Conservation (phyloP, 2,113 vertebrate genomes). For the Brachirus orientalis region DNA sequence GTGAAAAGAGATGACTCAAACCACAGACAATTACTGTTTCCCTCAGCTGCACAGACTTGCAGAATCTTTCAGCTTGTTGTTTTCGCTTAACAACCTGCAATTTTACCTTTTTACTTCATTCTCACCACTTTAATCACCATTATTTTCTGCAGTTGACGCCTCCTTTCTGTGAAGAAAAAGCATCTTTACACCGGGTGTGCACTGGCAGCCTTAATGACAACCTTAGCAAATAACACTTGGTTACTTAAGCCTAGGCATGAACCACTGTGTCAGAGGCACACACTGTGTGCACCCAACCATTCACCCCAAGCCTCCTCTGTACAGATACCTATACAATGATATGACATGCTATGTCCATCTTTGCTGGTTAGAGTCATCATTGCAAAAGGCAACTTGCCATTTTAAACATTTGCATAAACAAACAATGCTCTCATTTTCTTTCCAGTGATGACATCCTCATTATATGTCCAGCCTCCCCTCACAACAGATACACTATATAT, state of each 20-base stretch:
- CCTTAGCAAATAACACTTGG: neutral
- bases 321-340: too few relatives aligned
- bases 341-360: conserved; percentile 8
- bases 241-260: neutral
- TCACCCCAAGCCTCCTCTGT: neutral
- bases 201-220: neutral
- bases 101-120: too few relatives aligned
- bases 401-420: conserved; percentile 8
- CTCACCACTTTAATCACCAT: too few relatives aligned
- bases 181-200: neutral
- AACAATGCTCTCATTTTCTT: conserved; percentile 3
- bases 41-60: too few relatives aligned
- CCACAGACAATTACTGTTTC: too few relatives aligned
- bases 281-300: neutral
- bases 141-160: too few relatives aligned
- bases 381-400: conserved; percentile 13
- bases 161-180: neutral
- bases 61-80: too few relatives aligned
- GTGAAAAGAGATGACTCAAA: neutral
- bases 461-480: conserved; percentile 1
- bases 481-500: neutral
- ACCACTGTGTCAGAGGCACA: neutral
- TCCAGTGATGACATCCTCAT: conserved; percentile 1
- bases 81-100: too few relatives aligned
- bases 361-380: conserved; percentile 3